Percentiles rank a stretch among this genome's conserved stretches.
Evolutionary conservation across 2,113 vertebrate species (phyloP).

Genomic region (Paralichthys olivaceus): DNA sequence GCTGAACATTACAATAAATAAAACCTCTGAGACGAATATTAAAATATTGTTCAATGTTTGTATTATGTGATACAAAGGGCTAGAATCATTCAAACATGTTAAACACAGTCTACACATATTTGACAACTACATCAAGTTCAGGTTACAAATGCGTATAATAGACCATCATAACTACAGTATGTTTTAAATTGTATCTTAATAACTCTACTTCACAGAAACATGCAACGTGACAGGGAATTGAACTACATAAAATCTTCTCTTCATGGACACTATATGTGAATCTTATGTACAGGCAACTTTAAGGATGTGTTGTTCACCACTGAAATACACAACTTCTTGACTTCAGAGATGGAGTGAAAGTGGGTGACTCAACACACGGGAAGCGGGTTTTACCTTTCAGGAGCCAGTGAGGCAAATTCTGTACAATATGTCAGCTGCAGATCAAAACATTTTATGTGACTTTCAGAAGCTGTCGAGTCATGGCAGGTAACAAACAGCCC

Average conservation of each 20-base stretch:
- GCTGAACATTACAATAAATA: constrained; percentile 5
- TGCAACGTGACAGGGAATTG: constrained; percentile 59
- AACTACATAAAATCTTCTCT: constrained; percentile 14
- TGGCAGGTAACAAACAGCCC: constrained; percentile 3
- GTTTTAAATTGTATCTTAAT: constrained; percentile 50
- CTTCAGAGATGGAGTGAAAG: neutral
- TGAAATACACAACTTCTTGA: constrained; percentile 14
- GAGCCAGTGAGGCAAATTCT: neutral
- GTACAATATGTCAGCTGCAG: neutral
- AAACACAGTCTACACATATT: constrained; percentile 64
- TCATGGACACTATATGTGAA: constrained; percentile 4
- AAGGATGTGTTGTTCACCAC: constrained; percentile 3
- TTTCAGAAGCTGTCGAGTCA: neutral
- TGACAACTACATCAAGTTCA: constrained; percentile 59
- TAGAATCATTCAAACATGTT: constrained; percentile 51
- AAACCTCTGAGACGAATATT: constrained; percentile 29
- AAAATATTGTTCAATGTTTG: constrained; percentile 56
- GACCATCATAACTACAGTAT: constrained; percentile 54
- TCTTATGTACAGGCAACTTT: constrained; percentile 12
- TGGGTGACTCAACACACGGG: constrained; percentile 6
- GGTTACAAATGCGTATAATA: constrained; percentile 66
- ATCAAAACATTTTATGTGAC: neutral
- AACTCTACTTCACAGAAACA: constrained; percentile 70
- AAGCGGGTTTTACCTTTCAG: constrained; percentile 19
- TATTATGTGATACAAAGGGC: constrained; percentile 66